These are phyloP conservation scores for Crypturellus tataupa DNA, from an alignment of 2,797 vertebrate species.

Conservation along the genomic window DNA sequence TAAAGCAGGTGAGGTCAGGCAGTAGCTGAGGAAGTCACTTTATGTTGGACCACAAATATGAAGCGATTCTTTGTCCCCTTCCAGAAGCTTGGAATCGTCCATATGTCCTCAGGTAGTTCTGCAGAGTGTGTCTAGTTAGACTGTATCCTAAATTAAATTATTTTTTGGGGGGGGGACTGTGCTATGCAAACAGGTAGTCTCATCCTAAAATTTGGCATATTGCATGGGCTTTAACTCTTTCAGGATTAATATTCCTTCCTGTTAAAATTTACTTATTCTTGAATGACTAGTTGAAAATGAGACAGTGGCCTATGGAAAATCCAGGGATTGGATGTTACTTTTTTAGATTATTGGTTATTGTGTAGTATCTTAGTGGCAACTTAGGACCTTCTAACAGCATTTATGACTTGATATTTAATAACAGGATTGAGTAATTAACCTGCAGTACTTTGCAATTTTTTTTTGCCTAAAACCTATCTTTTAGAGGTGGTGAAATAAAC, in stretches of 20 bases:
- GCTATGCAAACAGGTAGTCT: not conserved
- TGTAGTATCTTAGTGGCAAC: not conserved
- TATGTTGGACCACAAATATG: not conserved
- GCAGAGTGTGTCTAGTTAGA: not conserved
- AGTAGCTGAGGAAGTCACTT: not conserved
- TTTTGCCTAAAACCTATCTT: not conserved
- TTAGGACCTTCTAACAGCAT: not conserved
- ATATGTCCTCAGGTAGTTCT: rapidly evolving
- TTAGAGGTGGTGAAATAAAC: not conserved
- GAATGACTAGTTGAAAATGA: not conserved
- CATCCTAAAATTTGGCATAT: not conserved
- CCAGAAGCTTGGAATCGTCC: not conserved
- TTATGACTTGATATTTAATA: not conserved
- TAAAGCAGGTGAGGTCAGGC: not conserved
- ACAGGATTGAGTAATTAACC: not conserved
- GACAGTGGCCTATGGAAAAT: not conserved
- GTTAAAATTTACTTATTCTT: not conserved
- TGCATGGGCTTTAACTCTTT: not conserved
- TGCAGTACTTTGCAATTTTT: not conserved
- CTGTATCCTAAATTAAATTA: not conserved
- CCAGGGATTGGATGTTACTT: not conserved
- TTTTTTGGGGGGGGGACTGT: not conserved
- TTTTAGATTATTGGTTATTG: not conserved
- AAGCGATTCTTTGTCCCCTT: not conserved
- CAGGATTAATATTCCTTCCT: too few relatives aligned